phyloP scores from a whole-genome alignment of 2,113 vertebrate species.

The Brienomyrus brachyistius region DNA sequence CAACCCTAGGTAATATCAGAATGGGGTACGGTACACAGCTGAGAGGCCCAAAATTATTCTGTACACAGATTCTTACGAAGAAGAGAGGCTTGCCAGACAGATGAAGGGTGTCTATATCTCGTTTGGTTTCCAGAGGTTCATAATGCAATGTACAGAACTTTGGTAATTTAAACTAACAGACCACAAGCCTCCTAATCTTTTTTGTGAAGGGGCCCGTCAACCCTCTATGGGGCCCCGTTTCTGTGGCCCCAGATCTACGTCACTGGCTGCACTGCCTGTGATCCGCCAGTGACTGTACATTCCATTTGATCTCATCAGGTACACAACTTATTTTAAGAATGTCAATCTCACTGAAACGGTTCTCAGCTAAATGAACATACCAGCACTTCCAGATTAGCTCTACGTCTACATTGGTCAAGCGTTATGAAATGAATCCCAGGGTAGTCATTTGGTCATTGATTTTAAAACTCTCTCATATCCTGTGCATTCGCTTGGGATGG shows the following conservation, averaged over 20 bases:
- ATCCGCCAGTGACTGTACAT: not conserved
- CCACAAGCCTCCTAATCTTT: not conserved
- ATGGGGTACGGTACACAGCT: too few species aligned
- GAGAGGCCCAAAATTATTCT: too few species aligned
- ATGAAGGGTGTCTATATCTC: not conserved
- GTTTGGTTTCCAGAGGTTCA: not conserved
- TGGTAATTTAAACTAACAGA: not conserved
- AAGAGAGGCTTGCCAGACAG: not conserved
- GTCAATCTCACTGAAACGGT: not conserved
- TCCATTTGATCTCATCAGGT: not conserved
- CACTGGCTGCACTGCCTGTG: not conserved
- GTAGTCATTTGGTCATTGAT: not conserved
- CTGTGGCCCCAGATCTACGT: not conserved
- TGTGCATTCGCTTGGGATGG: not conserved
- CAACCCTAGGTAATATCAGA: too few species aligned
- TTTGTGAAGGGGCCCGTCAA: not conserved
- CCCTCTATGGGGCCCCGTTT: not conserved
- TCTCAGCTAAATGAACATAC: not conserved
- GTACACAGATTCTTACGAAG: too few species aligned
- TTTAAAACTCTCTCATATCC: not conserved
- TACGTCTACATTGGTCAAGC: not conserved
- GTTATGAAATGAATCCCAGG: not conserved
- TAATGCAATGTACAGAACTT: not conserved
- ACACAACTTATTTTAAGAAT: not conserved
- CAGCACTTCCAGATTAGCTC: not conserved